These are phyloP conservation scores for Cyclopterus lumpus DNA, from an alignment of 2,797 vertebrate species.

Conservation along the genomic window DNA sequence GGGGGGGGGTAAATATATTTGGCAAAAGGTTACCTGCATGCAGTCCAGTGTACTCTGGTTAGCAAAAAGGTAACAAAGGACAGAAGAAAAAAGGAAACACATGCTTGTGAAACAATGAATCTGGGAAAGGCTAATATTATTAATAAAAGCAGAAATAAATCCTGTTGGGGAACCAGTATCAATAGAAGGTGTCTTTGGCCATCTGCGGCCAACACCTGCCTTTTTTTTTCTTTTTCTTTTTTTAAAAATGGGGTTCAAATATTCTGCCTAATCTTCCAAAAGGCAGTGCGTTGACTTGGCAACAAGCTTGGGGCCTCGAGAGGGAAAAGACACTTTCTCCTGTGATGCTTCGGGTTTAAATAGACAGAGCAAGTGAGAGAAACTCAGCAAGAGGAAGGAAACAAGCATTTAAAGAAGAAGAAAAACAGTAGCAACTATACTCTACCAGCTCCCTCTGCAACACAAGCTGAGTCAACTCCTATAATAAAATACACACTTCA, in stretches of 20 bases:
- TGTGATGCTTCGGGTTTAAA: slow-evolving; percentile 63
- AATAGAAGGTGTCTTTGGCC: slow-evolving; percentile 55
- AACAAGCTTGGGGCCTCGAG: slow-evolving; percentile 39
- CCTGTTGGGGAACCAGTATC: slow-evolving; percentile 52
- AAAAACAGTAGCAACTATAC: slow-evolving; percentile 74
- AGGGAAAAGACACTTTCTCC: slow-evolving; percentile 68
- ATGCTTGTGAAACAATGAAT: slow-evolving; percentile 71
- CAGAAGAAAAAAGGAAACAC: slow-evolving; percentile 54
- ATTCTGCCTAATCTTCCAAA: background rate
- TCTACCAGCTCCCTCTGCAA: slow-evolving; percentile 88
- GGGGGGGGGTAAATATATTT: slow-evolving; percentile 7
- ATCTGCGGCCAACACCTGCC: slow-evolving; percentile 33
- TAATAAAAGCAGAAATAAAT: slow-evolving; percentile 43
- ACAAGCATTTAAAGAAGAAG: slow-evolving; percentile 27
- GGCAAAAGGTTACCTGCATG: slow-evolving; percentile 89
- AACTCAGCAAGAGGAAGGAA: slow-evolving; percentile 66
- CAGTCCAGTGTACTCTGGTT: slow-evolving; percentile 96
- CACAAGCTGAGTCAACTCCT: slow-evolving; percentile 87
- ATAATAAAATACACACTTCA: slow-evolving; percentile 80
- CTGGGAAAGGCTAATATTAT: slow-evolving; percentile 46
- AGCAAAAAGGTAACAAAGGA: slow-evolving; percentile 70
- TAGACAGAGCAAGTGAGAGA: slow-evolving; percentile 51
- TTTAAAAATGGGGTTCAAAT: background rate
- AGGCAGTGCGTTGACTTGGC: slow-evolving; percentile 19
- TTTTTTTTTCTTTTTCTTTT: background rate